A percentile compares a stretch with the other conserved stretches of the same genome.
Conservation (phyloP, 2,113 vertebrate genomes). For the Hyperoodon ampullatus region DNA sequence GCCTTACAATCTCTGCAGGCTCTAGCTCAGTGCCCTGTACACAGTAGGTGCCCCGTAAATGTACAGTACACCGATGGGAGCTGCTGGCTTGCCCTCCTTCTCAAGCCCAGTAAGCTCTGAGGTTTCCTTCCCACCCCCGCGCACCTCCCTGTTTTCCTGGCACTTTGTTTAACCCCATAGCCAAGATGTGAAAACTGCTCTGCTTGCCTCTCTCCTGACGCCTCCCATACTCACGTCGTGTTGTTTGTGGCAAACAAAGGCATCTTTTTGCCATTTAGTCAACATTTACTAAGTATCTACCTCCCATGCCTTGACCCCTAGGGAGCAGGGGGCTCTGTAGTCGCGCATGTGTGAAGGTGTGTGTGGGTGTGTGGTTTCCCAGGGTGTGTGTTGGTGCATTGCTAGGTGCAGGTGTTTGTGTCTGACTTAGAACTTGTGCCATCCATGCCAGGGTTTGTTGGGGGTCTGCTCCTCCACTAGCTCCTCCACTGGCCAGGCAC, state of each 20-base stretch:
- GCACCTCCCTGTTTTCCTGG: not conserved
- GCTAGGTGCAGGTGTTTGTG: not conserved
- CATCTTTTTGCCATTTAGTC: not conserved
- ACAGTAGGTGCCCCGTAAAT: not conserved
- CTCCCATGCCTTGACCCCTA: no score
- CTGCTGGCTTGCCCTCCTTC: not conserved
- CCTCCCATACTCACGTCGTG: not conserved
- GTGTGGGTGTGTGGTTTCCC: not conserved
- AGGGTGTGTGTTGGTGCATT: not conserved
- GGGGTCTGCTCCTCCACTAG: not conserved
- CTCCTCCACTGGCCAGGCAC: not conserved
- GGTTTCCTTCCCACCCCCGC: not conserved
- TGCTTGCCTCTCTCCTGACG: not conserved
- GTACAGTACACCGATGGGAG: not conserved
- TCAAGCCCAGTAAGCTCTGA: not conserved
- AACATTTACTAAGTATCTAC: not conserved
- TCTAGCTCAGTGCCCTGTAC: not conserved
- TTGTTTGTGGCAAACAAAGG: slow-evolving; percentile 34
- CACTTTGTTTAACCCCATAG: not conserved
- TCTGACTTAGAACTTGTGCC: not conserved
- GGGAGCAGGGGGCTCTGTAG: not conserved
- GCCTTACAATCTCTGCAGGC: not conserved
- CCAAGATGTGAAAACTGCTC: slow-evolving; percentile 4
- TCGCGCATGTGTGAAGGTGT: not conserved
- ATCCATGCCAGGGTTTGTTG: not conserved